Base-by-base conservation (phyloP, 2,888 invertebrate genomes). In the Tetramorium bicarinatum region DNA sequence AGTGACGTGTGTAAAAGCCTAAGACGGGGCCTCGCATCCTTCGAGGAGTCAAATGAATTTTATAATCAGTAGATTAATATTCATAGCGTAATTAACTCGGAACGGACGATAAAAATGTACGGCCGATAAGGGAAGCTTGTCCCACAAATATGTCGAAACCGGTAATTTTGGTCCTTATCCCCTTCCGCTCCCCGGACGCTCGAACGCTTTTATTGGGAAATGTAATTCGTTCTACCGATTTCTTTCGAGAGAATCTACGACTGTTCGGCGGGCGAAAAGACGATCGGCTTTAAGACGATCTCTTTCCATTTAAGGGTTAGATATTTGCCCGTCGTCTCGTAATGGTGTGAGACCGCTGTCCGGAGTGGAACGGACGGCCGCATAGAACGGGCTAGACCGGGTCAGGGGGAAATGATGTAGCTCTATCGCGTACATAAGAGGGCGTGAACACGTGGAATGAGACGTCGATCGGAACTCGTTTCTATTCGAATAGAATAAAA, bases 401-500 rank as follows among this genome's bases (percentile, higher is more conserved):
- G 84, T 81, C 86, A 88, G 84, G 87, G 80, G 85, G 85, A 91
- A 86, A 89, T 85, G 86, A 88, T 88, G 86, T 85, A 87, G 87
- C 83, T 84, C 83, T 83, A 85, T 87, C 79, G 77, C 66, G 67
- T 62, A 71, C 49, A 82, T 74, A 74, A 64, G 82, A 75, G 83
- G 86, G 86, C 87, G 88, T 84, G 85, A 84, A 84, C 84, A 86
- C 85, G 75, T 82, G 86, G 87, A 89, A 88, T 88, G 90, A 91
- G 88, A 89, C 88, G 88, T 89, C 89, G 90, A 91, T 91, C 86
- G 87, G 80, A 92, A 92, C 91, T 90, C 86, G 92, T 91, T 92
- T 90, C 84, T 86, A 86, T 87, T 88, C 85, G 71, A 89, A 86
- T 62, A 52, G 84, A 87, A 85, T 84, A 86, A 84, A 76, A 76